These are phyloP conservation scores for Anabas testudineus DNA, from an alignment of 2,797 vertebrate genomes.

Conservation along the genomic window DNA sequence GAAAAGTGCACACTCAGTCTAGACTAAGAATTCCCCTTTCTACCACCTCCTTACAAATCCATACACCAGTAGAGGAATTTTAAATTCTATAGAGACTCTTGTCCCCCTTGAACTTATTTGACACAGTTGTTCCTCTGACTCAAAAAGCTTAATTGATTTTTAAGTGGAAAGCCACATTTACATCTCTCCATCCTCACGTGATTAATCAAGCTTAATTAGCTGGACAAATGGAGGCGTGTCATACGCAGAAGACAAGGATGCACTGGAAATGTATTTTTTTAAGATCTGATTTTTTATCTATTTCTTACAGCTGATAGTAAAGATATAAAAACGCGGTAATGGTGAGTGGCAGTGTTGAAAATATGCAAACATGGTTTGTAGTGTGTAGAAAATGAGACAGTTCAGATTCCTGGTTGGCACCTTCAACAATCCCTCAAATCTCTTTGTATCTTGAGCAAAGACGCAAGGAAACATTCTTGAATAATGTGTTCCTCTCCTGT, in stretches of 20 bases:
- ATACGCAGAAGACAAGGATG: slow-evolving; percentile 34
- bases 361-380: slow-evolving; percentile 88
- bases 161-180: slow-evolving; percentile 75
- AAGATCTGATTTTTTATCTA: slow-evolving; percentile 4
- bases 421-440: slow-evolving; percentile 76
- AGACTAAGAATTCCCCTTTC: slow-evolving; percentile 81
- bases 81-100: slow-evolving; percentile 56
- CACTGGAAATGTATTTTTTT: slow-evolving; percentile 16
- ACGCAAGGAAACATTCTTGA: slow-evolving; percentile 69
- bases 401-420: slow-evolving; percentile 62
- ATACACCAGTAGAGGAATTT: slow-evolving; percentile 55
- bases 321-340: slow-evolving; percentile 77
- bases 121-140: slow-evolving; percentile 67
- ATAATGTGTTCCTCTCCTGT: slow-evolving; percentile 68
- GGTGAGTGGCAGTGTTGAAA: slow-evolving; percentile 81
- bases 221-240: slow-evolving; percentile 18
- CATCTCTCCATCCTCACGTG: slow-evolving; percentile 55
- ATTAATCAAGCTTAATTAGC: slow-evolving; percentile 71
- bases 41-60: slow-evolving; percentile 55
- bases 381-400: slow-evolving; percentile 65
- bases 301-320: slow-evolving; percentile 57
- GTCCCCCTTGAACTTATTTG: slow-evolving; percentile 69
- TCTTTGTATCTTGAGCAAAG: slow-evolving; percentile 69
- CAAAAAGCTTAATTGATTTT: slow-evolving; percentile 80
- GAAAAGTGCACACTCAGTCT: slow-evolving; percentile 82